phyloP scores from a whole-genome alignment of 2,888 invertebrate species.

The Hermaeophaga mercurialis region DNA sequence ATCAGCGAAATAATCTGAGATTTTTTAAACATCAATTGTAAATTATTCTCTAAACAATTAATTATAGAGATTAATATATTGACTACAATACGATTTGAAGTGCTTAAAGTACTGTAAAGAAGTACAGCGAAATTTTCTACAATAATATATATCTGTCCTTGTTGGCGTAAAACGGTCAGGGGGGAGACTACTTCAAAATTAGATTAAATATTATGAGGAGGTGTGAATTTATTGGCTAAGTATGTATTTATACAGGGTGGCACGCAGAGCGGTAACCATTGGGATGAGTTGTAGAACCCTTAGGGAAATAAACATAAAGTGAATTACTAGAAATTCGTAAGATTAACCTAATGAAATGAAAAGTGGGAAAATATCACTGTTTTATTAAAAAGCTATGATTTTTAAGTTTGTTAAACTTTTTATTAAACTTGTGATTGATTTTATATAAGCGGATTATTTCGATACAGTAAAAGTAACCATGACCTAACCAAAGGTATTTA shows the following conservation, averaged over 20 bases:
- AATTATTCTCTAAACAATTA: background rate
- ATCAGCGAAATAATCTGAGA: background rate
- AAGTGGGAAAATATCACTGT: no score
- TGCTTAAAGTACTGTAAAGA: slow-evolving; percentile 26
- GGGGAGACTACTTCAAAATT: slow-evolving; percentile 34
- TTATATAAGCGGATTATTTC: no score
- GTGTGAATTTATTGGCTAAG: slow-evolving; percentile 19
- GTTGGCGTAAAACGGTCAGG: slow-evolving; percentile 20
- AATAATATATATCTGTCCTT: slow-evolving; percentile 34
- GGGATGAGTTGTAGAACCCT: no score
- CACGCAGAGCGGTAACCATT: no score
- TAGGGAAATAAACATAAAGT: no score
- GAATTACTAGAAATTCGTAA: no score
- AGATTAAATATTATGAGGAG: slow-evolving; percentile 32
- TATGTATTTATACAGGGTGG: background rate
- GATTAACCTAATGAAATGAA: no score
- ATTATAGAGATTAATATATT: background rate
- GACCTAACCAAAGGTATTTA: no score
- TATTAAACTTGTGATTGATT: no score
- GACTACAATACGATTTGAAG: slow-evolving; percentile 3
- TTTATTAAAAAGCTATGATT: no score
- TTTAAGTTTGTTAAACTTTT: no score
- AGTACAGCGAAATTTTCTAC: slow-evolving; percentile 31
- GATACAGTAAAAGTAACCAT: no score
- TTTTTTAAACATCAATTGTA: slow-evolving; percentile 8